phyloP scores from a whole-genome alignment of 2,797 vertebrate species.

The Coranthus polyacanthus region DNA sequence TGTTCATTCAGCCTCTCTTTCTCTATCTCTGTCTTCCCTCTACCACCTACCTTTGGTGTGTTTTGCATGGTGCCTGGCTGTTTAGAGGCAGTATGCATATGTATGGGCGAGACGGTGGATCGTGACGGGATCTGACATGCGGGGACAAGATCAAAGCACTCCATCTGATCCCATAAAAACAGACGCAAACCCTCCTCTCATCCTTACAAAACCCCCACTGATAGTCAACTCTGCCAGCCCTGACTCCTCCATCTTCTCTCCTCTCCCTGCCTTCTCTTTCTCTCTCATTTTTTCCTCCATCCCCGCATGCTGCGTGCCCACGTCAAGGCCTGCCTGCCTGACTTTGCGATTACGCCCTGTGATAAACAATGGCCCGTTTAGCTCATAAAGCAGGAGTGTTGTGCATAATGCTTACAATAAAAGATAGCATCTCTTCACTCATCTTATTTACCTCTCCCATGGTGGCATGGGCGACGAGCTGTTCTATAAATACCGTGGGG shows the following conservation, averaged over 20 bases:
- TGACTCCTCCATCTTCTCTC: conserved; percentile 76
- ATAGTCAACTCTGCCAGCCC: conserved; percentile 78
- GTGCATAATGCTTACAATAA: conserved; percentile 94
- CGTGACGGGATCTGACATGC: conserved; percentile 82
- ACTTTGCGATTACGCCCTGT: conserved; percentile 74
- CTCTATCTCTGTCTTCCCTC: conserved; percentile 33
- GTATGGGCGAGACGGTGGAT: conserved; percentile 81
- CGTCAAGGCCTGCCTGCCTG: conserved; percentile 70
- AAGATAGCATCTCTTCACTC: conserved; percentile 97
- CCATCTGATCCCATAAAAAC: conserved; percentile 85
- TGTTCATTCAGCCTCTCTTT: conserved; percentile 31
- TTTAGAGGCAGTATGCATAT: conserved; percentile 83
- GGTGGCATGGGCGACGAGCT: conserved; percentile 82
- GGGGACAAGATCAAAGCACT: conserved; percentile 85
- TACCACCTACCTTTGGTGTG: conserved; percentile 56
- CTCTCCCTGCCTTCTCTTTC: conserved; percentile 48
- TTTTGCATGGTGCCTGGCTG: conserved; percentile 73
- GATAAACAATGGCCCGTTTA: conserved; percentile 83
- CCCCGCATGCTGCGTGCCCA: conserved; percentile 62
- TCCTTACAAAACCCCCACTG: conserved; percentile 82
- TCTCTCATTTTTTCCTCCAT: conserved; percentile 60
- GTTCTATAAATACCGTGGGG: conserved; percentile 90
- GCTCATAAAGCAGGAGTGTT: conserved; percentile 86
- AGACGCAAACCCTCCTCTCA: conserved; percentile 82
- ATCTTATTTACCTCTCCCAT: conserved; percentile 94